Evolutionary conservation across 2,797 vertebrate species (phyloP), one percentile per base, ranked within the genome.

Genomic region (Sebastes cheni): DNA sequence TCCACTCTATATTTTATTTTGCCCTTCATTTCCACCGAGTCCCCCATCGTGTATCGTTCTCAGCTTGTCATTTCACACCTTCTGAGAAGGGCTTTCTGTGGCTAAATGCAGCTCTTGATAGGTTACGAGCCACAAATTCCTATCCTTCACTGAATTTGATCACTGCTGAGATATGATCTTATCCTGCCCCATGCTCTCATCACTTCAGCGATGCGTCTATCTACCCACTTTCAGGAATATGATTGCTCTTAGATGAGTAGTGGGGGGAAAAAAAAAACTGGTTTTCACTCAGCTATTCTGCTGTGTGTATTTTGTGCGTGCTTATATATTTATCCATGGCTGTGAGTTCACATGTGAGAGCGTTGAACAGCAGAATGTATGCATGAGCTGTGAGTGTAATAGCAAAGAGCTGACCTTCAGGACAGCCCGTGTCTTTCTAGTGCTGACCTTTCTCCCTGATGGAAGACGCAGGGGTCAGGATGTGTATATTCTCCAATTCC

Each of bases 351-450:
- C 36, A 39, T 54, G 67, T 68, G 77, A 82, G 66, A 64, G 78
- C 5, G 10, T 69, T 64, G 50, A 60, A 74, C 39, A 56, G 42
- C 36, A 72, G 29, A 78, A 76, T 72, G 30, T 3, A 70, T 85
- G 62, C 68, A 69, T 66, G 61, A 82, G 67, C 29, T 75, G 64
- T 12, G 42, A 55, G 61, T 64, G 68, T 74, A 36, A 66, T 80
- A 79, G 80, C 81, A 52, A 4, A 10, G 39, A 60, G 60, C 67
- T 80, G 72, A 88, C 87, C 82, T 84, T 90, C 76, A 70, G 64
- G 72, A 8, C 27, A 32, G 18, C 27, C 60, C 11, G 22, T 79
- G 60, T 46, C 66, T 54, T 71, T 84, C 39, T 60, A 9, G 36
- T 1, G 9, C 18, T 77, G 83, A 86, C 82, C 87, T 72, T 86